Conservation (phyloP, 2,888 invertebrate species). For the Salticus scenicus region DNA sequence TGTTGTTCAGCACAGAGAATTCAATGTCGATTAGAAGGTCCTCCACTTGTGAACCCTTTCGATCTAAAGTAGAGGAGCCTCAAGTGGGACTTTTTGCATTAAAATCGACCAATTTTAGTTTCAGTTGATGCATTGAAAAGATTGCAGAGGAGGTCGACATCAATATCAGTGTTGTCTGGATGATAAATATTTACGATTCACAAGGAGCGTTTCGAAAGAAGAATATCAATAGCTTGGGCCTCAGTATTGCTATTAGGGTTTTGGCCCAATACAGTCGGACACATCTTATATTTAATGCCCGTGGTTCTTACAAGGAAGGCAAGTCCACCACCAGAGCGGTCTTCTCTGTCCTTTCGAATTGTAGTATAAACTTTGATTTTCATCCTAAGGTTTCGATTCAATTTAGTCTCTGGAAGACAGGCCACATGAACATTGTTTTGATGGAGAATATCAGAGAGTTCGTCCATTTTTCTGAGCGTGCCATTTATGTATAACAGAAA, state of each 20-base stretch:
- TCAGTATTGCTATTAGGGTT: constrained; percentile 1
- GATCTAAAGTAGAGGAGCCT: background rate
- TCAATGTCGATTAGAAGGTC: background rate
- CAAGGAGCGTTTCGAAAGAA: background rate
- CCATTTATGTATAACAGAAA: background rate
- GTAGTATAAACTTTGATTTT: no score
- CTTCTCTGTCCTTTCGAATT: no score
- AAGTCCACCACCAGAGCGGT: no score
- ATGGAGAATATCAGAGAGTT: constrained; percentile 7
- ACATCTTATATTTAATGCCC: background rate
- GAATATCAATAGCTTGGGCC: background rate
- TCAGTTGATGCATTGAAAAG: background rate
- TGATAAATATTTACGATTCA: background rate
- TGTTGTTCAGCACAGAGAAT: background rate
- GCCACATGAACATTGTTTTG: background rate
- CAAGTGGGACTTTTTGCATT: background rate
- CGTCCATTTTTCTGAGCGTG: background rate
- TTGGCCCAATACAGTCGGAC: background rate
- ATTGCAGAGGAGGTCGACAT: background rate
- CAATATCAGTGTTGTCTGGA: background rate
- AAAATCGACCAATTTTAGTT: background rate
- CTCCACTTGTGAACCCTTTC: background rate
- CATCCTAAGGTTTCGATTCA: no score
- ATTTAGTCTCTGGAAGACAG: no score
- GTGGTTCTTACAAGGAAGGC: background rate